Evolutionary conservation across 2,888 invertebrate genomes (phyloP).

Genomic region (Phorcus lineatus): DNA sequence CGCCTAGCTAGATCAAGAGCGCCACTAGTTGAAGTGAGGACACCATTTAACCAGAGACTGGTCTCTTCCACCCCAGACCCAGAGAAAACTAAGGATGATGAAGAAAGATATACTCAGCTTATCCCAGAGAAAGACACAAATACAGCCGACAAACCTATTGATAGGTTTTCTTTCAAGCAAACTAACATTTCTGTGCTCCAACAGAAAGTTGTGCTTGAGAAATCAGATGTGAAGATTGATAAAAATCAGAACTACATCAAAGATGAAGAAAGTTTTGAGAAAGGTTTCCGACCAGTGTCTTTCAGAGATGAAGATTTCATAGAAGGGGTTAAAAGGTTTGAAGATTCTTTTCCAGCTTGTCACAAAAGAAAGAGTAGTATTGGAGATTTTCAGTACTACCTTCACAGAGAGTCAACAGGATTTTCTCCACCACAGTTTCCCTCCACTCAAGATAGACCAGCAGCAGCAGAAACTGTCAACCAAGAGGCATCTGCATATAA

Average conservation of each 20-base stretch:
- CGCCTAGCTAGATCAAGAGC: slow-evolving; percentile 13
- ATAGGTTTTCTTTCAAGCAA: not conserved
- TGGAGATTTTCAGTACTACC: slow-evolving; percentile 51
- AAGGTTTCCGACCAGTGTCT: not conserved
- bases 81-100: slow-evolving; percentile 48
- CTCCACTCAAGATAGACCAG: not conserved
- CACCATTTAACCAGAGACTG: slow-evolving; percentile 63
- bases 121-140: slow-evolving; percentile 26
- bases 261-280: slow-evolving; percentile 2
- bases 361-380: slow-evolving; percentile 44
- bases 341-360: slow-evolving; percentile 9
- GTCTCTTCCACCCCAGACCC: slow-evolving; percentile 69
- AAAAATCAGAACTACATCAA: slow-evolving; percentile 9
- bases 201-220: not conserved
- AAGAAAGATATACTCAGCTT: slow-evolving; percentile 23
- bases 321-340: slow-evolving; percentile 13
- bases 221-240: not conserved
- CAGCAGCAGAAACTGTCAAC: not conserved
- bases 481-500: not conserved
- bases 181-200: not conserved
- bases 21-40: slow-evolving; percentile 38
- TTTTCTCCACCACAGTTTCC: slow-evolving; percentile 39
- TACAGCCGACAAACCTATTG: not conserved
- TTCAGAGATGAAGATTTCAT: not conserved
- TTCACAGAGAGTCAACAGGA: slow-evolving; percentile 46